Evolutionary conservation across 2,888 invertebrate species (phyloP), one percentile per base, ranked within the genome.

Genomic region (Aphidoletes aphidimyza): DNA sequence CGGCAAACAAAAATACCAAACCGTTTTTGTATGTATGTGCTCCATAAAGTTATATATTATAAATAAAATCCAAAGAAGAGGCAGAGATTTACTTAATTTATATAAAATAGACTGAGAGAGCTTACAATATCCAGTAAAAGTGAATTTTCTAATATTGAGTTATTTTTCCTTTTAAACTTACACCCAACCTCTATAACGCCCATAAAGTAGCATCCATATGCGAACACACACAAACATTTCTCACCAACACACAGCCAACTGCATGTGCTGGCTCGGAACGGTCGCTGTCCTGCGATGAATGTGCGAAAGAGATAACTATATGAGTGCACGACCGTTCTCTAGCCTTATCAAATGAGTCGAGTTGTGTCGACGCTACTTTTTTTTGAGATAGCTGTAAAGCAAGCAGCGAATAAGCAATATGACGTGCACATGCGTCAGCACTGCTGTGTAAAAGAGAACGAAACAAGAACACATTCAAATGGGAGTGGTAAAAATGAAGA

Each of bases 11-110:
- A n/a, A 54, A 54, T 3, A 69, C 30, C 14, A 26, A 30, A 30
- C 30, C 30, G 69, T 69, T 69, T 69, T 69, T 69, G 69, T 69
- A 14, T 69, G 69, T 69, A 69, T 69, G 69, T 69, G 69, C 69
- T 69, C 36, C 84, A 84, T 49, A 84, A 36, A 49, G 49, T 83
- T 45, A 83, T 49, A 84, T 84, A 49, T 49, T 49, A 84, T 84
- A 84, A 84, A 84, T 84, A 47, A 84, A 84, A 84, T 84, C 84
- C 49, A 36, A 49, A 49, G 49, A 84, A 84, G 84, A 84, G 84
- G 84, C 84, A 84, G 84, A 84, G 81, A 84, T 84, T 84, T 84
- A 84, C 59, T 81, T 84, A 84, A 84, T 84, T 84, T 84, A 84
- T 37, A 84, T 84, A 84, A 84, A 84, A 84, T 81, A 84, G 84